phyloP scores from a whole-genome alignment of 2,113 vertebrate species.

The Neofelis nebulosa region DNA sequence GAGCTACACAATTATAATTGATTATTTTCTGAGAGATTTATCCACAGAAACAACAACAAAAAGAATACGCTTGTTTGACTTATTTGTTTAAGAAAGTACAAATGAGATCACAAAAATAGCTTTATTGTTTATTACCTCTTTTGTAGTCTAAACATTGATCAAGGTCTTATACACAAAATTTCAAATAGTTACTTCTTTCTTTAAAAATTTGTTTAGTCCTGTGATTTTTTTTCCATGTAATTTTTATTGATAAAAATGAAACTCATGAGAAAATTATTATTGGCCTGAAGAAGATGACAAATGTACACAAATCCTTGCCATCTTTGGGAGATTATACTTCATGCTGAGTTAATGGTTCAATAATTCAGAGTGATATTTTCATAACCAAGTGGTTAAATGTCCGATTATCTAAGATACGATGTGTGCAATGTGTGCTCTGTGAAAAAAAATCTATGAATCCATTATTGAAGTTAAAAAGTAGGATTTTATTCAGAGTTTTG shows the following conservation, averaged over 20 bases:
- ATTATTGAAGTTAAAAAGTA: not conserved
- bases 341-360: constrained; percentile 46
- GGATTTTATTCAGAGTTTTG: not conserved
- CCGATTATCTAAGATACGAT: not conserved
- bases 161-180: not conserved
- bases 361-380: constrained; percentile 32
- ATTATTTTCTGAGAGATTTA: not conserved
- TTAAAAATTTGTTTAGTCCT: not conserved
- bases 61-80: not conserved
- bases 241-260: constrained; percentile 44
- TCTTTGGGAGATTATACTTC: not conserved
- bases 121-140: not conserved
- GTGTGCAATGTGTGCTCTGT: not conserved
- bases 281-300: constrained; percentile 18
- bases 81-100: not conserved
- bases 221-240: not conserved
- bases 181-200: not conserved
- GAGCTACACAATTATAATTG: not conserved
- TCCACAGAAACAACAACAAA: not conserved
- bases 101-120: not conserved
- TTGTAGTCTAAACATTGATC: not conserved
- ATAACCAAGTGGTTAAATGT: constrained; percentile 4
- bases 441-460: constrained; percentile 10
- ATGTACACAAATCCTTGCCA: not conserved
- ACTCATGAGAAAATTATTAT: constrained; percentile 22